Base-by-base conservation (phyloP, 92 coral and sea anemone species). In the Zoanthus gigantus region DNA sequence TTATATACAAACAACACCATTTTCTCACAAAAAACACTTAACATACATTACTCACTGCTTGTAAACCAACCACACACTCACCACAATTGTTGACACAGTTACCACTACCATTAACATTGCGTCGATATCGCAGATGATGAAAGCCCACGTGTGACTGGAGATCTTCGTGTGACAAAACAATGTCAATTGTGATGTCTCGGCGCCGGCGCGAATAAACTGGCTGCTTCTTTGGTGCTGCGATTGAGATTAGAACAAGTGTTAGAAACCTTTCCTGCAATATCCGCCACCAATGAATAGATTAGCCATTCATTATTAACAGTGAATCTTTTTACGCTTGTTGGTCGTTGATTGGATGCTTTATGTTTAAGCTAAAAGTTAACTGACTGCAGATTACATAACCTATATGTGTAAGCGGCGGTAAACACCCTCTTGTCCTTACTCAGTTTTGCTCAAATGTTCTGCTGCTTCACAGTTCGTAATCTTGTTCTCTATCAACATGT, bases 111-210 rank as follows among this genome's bases (percentile, higher is more conserved):
- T 45, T 66, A 46, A 57, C 46, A 1, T 44, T 69, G 28, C 85
- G 67, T 15, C 85, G 47, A 37, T 66, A 81, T 45, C 85, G 74
- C 74, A 81, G 54, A 60, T 81, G 85, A 47, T 67, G 85, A 42
- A 66, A 46, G 29, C 85, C 85, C 15, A 46, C 85, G 75, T 81
- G 85, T 17, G 67, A 74, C 46, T 67, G 75, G 13, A 81, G 85
- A 23, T 81, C 85, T 23, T 81, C 76, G 48, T 81, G 85, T 66
- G 85, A 63, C 75, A 81, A 48, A 1, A 81, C 85, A 28, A 81
- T 81, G 23, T 81, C 85, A 13, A 81, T 66, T 45, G 76, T 46
- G 0, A 81, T 13, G 15, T 81, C 85, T 44, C 85, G 71, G 29
- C 85, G 85, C 11, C 76, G 23, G 42, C 85, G 85, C 60, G 76